Base-by-base conservation (phyloP, 2,113 vertebrate species). In the Lasiurus borealis region DNA sequence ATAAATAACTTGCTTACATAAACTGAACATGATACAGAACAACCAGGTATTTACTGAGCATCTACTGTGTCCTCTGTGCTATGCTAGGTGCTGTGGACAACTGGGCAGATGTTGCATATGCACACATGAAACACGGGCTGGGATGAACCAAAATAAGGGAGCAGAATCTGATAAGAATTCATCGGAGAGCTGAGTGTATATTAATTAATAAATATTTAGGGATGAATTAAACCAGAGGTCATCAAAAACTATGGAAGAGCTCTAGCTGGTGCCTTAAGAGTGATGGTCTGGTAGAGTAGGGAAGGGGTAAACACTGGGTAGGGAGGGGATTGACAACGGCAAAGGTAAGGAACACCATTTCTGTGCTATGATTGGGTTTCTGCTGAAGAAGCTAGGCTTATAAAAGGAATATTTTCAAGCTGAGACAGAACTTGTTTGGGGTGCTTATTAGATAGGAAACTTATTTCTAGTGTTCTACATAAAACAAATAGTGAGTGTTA, bases 401-500 rank as follows among this genome's bases (percentile, higher is more conserved):
- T 77, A 68, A 59, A 93, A 78, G 10, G 3, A n/a, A 40, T 85
- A 29, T 19, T 46, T 93, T 82, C 6, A 92, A 87, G 71, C 29
- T 80, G 31, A 95, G 71, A 84, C 11, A 86, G n/a, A 76, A 81
- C 9, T 76, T 88, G 8, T 54, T 90, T 90, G 29, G 59, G 69
- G 57, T 81, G 48, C 64, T 84, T 90, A 48, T 62, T 78, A 34
- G 72, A 25, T 80, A 25, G 50, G 64, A 85, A 87, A 40, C 16
- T 11, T 91, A 73, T 54, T 89, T 92, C 29, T 44, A 90, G 4
- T 54, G 16, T 71, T 95, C 89, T 66, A 68, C 89, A 34, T 88
- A 86, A 92, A 52, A 5, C 1, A 29, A 85, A 52, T 80, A 48
- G 9, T 85, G 25, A 90, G 13, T 48, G 18, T 68, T 36, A n/a